phyloP scores from a whole-genome alignment of 2,113 vertebrate genomes.

The Eretmochelys imbricata region DNA sequence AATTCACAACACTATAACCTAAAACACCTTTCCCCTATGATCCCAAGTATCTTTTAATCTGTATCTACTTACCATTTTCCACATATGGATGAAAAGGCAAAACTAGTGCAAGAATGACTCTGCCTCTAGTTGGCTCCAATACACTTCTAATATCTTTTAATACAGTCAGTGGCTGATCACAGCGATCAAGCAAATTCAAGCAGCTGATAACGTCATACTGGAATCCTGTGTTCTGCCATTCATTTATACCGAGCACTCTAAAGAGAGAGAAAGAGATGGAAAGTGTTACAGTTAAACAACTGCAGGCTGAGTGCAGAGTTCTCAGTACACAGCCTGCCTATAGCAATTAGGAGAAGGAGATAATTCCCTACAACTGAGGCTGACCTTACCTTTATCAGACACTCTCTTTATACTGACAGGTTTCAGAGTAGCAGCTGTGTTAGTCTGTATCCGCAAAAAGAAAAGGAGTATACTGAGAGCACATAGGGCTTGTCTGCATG shows the following conservation, averaged over 20 bases:
- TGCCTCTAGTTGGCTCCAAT: constrained; percentile 89
- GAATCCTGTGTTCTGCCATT: constrained; percentile 92
- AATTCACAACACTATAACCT: not conserved
- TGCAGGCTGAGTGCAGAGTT: not conserved
- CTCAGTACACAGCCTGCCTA: not conserved
- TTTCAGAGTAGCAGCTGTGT: too few relatives aligned
- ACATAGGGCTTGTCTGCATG: not conserved
- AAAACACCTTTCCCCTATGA: not conserved
- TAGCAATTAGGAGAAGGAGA: not conserved
- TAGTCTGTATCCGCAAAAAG: too few relatives aligned
- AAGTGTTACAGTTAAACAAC: not conserved
- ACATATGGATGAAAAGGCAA: constrained; percentile 96
- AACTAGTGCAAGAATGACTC: constrained; percentile 91
- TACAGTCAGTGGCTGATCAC: constrained; percentile 90
- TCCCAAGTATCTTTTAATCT: not conserved
- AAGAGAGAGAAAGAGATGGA: not conserved
- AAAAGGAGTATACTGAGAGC: not conserved
- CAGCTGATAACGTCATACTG: constrained; percentile 97
- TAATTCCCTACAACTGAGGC: not conserved
- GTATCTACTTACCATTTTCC: constrained; percentile 89
- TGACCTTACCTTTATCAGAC: not conserved
- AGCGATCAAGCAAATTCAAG: constrained; percentile 96
- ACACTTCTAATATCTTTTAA: constrained; percentile 89
- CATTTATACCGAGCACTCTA: constrained; percentile 92
- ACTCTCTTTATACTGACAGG: not conserved